Base-by-base conservation (phyloP, 37 sponge, comb jelly and placozoan species). In the Haliclona indistincta region DNA sequence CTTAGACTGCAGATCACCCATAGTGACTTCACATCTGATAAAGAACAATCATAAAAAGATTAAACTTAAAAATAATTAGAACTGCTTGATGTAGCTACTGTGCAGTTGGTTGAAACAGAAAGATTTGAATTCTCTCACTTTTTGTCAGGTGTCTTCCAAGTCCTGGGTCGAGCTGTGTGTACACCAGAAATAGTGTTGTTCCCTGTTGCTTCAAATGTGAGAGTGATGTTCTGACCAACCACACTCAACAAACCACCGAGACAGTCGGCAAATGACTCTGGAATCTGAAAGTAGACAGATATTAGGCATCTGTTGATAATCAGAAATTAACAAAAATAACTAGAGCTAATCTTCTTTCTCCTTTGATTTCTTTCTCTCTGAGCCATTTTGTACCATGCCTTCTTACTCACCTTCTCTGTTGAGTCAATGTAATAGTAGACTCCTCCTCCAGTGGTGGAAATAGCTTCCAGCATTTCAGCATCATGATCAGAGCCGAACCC, bases 251-350 rank as follows among this genome's bases (percentile, higher is more conserved):
- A 76, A n/a, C 95, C 95, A 29, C 95, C 95, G 5, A 95, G 86
- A 63, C 95, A 95, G 76, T 95, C 95, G 49, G 95, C 95, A 85
- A 95, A 95, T 0, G 92, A 90, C 77, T 95, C 95, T 5, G 95
- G 89, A 74, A 93, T 93, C 85, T 85, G 41, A n/a, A n/a, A n/a
- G n/a, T n/a, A n/a, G n/a, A 1, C 0, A 67, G 76, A 76, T 64
- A 78, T 63, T 79, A 79, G 43, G 83, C 79, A 29, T 68, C 61
- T 29, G 66, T n/a, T n/a, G n/a, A n/a, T n/a, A n/a, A n/a, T n/a
- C n/a, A n/a, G n/a, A n/a, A n/a, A n/a, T n/a, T n/a, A n/a, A n/a
- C n/a, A n/a, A n/a, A n/a, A n/a, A n/a, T n/a, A n/a, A n/a, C n/a
- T n/a, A n/a, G n/a, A n/a, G n/a, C n/a, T n/a, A n/a, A n/a, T n/a